Percentiles rank a stretch among this genome's conserved stretches.
Conservation (phyloP, 2,888 invertebrate genomes). For the Tenthredo notha region DNA sequence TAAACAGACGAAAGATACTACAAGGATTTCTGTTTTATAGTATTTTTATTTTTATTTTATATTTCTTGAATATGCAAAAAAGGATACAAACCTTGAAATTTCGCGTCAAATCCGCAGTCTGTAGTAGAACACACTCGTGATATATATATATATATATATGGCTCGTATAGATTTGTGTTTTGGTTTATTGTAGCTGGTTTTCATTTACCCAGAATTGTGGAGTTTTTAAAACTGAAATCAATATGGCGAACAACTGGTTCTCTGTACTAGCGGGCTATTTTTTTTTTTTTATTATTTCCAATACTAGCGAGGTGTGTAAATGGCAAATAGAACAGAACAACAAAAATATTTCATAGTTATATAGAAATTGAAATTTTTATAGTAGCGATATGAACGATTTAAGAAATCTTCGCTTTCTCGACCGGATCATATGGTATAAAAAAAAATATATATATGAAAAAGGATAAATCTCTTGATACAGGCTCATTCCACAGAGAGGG, state of each 20-base stretch:
- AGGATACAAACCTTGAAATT: too few relatives aligned
- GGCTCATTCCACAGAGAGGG: background rate
- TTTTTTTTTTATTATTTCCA: too few relatives aligned
- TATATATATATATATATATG: background rate
- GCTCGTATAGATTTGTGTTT: background rate
- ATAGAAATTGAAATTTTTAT: background rate
- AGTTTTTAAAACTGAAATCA: constrained; percentile 24
- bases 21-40: too few relatives aligned
- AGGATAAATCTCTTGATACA: background rate
- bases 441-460: background rate
- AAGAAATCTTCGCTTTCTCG: background rate
- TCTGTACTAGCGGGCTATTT: constrained; percentile 6
- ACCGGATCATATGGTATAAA: constrained; percentile 30
- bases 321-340: background rate
- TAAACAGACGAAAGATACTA: background rate
- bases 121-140: background rate
- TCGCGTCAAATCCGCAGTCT: background rate
- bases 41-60: too few relatives aligned
- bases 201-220: constrained; percentile 1
- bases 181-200: background rate
- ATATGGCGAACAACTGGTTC: constrained; percentile 14
- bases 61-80: too few relatives aligned
- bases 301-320: constrained; percentile 19
- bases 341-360: background rate
- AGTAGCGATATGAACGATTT: background rate